phyloP scores from a whole-genome alignment of 2,113 vertebrate genomes.

The rabbit (Oryctolagus cuniculus) region DNA sequence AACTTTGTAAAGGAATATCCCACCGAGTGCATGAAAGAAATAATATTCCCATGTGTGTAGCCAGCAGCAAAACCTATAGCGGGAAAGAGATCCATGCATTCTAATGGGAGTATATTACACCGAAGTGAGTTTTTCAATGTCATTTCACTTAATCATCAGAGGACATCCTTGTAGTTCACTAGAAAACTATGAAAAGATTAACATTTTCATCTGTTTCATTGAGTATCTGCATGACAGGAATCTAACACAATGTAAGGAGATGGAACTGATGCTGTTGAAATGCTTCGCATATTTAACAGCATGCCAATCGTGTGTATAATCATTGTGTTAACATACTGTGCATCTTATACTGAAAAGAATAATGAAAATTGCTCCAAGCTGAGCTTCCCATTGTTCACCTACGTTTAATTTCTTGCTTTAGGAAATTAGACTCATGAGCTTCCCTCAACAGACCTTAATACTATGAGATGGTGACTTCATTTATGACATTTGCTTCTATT shows the following conservation, averaged over 20 bases:
- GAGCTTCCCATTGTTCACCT: neutral
- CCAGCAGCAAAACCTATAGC: conserved; percentile 20
- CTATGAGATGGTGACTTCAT: neutral
- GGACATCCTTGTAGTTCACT: neutral
- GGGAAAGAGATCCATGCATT: neutral
- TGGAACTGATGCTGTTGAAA: neutral
- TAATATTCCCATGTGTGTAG: neutral
- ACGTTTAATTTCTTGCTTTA: neutral
- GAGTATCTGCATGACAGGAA: neutral
- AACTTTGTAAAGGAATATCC: neutral
- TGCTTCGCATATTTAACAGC: conserved; percentile 7
- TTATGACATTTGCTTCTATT: neutral
- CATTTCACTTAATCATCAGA: conserved; percentile 42
- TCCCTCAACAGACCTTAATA: neutral
- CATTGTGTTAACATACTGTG: neutral
- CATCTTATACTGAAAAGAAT: neutral
- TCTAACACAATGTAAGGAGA: neutral
- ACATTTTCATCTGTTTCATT: conserved; percentile 41
- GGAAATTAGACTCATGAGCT: neutral
- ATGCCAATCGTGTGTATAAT: neutral
- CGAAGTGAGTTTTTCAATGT: neutral
- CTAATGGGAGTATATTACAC: conserved; percentile 22
- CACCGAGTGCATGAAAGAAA: conserved; percentile 4
- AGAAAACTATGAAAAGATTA: neutral
- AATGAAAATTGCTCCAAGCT: neutral